Evolutionary conservation across 2,888 invertebrate species (phyloP).

Genomic region (Clistopyga incitator): DNA sequence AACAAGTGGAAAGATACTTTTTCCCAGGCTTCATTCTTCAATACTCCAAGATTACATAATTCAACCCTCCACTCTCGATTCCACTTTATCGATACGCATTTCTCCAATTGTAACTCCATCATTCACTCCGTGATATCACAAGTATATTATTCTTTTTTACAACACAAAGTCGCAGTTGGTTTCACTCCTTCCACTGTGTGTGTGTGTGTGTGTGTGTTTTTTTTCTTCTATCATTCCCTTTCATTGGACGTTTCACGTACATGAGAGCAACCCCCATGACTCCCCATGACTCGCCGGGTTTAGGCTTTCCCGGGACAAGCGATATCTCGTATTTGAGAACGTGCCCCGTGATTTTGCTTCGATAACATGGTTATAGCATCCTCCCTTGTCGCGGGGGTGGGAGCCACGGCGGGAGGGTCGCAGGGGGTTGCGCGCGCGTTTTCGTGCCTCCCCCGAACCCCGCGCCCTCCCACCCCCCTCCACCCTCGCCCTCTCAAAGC

Average conservation of each 20-base stretch:
- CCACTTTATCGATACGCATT: background rate
- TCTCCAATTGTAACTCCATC: background rate
- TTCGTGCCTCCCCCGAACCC: slow-evolving; percentile 66
- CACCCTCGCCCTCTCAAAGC: slow-evolving; percentile 68
- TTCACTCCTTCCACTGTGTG: slow-evolving; percentile 7
- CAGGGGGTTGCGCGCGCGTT: slow-evolving; percentile 57
- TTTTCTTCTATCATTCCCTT: slow-evolving; percentile 24
- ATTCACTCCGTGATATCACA: background rate
- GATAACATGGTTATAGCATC: slow-evolving; percentile 80
- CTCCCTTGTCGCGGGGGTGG: slow-evolving; percentile 64
- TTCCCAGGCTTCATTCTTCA: background rate
- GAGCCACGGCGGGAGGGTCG: slow-evolving; percentile 32
- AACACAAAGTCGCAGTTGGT: background rate
- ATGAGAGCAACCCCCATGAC: background rate
- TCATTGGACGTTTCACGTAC: slow-evolving; percentile 47
- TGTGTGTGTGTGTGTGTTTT: too few species aligned
- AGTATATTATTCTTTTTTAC: background rate
- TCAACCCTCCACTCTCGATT: background rate
- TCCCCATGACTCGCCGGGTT: background rate
- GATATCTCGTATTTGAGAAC: slow-evolving; percentile 81
- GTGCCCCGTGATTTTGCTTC: slow-evolving; percentile 81
- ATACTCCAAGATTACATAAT: background rate
- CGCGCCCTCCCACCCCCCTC: too few species aligned
- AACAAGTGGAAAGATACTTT: too few species aligned
- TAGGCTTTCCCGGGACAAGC: slow-evolving; percentile 53